Evolutionary conservation across 1,140 invertebrate genomes (phyloP).

Genomic region (Drosophila funebris): DNA sequence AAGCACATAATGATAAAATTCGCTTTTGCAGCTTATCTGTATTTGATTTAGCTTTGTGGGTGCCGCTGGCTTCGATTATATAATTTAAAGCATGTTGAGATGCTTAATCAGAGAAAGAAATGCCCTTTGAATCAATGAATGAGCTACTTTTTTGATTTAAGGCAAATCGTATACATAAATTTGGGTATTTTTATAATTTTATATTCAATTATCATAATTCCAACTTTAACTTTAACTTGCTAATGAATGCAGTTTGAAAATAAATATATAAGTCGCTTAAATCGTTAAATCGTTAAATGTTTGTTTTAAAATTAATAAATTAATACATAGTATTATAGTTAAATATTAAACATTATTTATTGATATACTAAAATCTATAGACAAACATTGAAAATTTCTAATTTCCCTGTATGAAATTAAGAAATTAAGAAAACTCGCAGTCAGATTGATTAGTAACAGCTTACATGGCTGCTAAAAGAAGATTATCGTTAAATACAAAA

Average conservation of each 20-base stretch:
- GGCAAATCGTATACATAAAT: conserved; percentile 18
- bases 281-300: background rate
- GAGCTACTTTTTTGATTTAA: conserved; percentile 22
- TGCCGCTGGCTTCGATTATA: conserved; percentile 19
- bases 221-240: background rate
- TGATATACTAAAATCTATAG: no score
- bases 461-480: conserved; percentile 13
- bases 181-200: background rate
- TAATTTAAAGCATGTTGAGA: conserved; percentile 23
- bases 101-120: conserved; percentile 10
- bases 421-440: no score
- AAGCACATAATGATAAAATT: conserved; percentile 28
- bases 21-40: conserved; percentile 5
- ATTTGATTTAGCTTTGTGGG: conserved; percentile 7
- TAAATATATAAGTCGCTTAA: background rate
- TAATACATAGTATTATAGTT: background rate
- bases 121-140: conserved; percentile 22
- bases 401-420: background rate
- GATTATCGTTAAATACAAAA: conserved; percentile 1
- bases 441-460: conserved; percentile 4
- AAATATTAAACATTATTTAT: background rate
- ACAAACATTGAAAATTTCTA: background rate
- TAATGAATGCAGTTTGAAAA: conserved; percentile 18
- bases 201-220: background rate
- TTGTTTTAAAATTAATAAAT: background rate